These are phyloP conservation scores for Rotaria socialis DNA, from an alignment of 2,888 invertebrate species.

Conservation along the genomic window DNA sequence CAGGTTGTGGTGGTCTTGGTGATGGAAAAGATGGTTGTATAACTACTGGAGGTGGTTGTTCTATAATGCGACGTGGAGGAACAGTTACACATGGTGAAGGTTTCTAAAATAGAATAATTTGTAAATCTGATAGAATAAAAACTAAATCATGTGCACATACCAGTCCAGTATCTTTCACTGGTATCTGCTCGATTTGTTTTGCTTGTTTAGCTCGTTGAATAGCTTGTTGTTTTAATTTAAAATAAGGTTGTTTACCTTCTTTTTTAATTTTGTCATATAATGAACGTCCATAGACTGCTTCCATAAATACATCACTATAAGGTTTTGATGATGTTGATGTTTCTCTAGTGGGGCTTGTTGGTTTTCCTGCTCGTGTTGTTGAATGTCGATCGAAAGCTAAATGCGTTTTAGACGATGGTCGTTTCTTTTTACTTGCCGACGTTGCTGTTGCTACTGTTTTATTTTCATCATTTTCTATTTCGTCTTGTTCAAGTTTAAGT, in stretches of 20 bases:
- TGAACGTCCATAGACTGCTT: constrained; percentile 19
- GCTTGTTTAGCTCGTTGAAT: neutral
- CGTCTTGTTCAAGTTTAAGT: neutral
- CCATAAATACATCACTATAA: constrained; percentile 28
- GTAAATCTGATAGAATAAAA: too few relatives aligned
- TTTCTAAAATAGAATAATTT: neutral
- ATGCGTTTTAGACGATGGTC: neutral
- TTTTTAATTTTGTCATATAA: constrained; percentile 24
- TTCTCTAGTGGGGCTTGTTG: neutral
- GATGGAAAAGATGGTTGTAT: neutral
- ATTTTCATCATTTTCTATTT: neutral
- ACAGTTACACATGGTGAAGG: neutral
- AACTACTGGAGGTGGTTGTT: neutral
- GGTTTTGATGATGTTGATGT: neutral
- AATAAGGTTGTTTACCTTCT: constrained; percentile 32
- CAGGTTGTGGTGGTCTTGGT: neutral
- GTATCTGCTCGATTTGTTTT: constrained; percentile 16
- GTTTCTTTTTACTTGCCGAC: neutral
- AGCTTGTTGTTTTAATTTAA: neutral
- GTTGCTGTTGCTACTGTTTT: neutral
- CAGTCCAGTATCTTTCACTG: neutral
- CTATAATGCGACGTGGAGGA: neutral
- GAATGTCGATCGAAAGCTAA: constrained; percentile 36
- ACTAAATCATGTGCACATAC: neutral
- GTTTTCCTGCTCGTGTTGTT: neutral